These are phyloP conservation scores for Saccostrea cuccullata DNA, from an alignment of 1,140 invertebrate genomes.

Conservation along the genomic window DNA sequence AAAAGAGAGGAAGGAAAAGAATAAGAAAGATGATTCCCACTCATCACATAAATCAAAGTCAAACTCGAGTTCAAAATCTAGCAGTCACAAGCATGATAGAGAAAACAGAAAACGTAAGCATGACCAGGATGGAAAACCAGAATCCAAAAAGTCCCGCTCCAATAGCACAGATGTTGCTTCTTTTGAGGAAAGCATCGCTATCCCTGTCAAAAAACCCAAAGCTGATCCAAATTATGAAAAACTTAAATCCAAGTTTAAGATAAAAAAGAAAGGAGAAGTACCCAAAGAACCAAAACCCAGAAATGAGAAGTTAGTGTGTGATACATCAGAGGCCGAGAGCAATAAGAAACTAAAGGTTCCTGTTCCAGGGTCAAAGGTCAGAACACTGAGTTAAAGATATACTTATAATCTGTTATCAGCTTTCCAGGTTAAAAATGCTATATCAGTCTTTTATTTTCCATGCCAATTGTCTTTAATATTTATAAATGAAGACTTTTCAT, in stretches of 20 bases:
- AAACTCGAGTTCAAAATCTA: slow-evolving; percentile 22
- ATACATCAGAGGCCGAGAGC: neutral
- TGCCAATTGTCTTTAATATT: too few species aligned
- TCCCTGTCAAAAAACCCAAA: slow-evolving; percentile 51
- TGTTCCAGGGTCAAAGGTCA: neutral
- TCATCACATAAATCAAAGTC: neutral
- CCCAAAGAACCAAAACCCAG: neutral
- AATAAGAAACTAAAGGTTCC: slow-evolving; percentile 41
- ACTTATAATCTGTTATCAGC: neutral
- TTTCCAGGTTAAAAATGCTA: neutral
- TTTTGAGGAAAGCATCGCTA: slow-evolving; percentile 68
- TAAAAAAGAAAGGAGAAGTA: slow-evolving; percentile 59
- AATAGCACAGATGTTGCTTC: slow-evolving; percentile 54
- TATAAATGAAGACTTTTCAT: too few species aligned
- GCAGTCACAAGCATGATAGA: slow-evolving; percentile 26
- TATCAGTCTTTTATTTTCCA: too few species aligned
- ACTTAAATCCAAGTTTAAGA: slow-evolving; percentile 65
- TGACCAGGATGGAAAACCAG: neutral
- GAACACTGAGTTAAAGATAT: neutral
- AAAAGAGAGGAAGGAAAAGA: neutral
- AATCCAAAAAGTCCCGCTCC: slow-evolving; percentile 39
- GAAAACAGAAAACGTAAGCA: slow-evolving; percentile 41
- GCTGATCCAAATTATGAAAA: slow-evolving; percentile 57
- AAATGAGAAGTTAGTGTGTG: neutral
- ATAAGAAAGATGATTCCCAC: slow-evolving; percentile 8